Evolutionary conservation across 2,888 invertebrate genomes (phyloP), one percentile per base, ranked within the genome.

Genomic region (Masnerella sp.): DNA sequence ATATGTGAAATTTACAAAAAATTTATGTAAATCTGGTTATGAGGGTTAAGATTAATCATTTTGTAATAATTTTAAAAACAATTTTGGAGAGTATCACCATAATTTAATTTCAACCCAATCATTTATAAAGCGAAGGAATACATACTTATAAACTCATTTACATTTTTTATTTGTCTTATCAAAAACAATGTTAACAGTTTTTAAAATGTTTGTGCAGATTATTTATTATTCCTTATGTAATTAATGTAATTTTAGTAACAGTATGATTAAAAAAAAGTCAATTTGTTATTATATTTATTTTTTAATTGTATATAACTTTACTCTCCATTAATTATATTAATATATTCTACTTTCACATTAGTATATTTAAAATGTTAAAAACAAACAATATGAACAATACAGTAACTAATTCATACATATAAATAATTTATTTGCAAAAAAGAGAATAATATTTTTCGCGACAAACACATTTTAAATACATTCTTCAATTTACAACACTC

Each of bases 151-250:
- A 32, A 49, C 32, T 32, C 22, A 36, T 30, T 34, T 47, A 45
- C 36, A 58, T 28, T 25, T 36, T 56, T 45, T 47, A 47, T 45
- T 59, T 47, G 14, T 58, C 28, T 32, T 47, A 36, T 59, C 18
- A 42, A 59, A 59, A 59, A 56, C 36, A 42, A 20, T 58, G 45
- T 28, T 47, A 59, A 47, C 38, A 47, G 28, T 25, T 47, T 45
- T 42, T 34, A 38, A 58, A 32, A 18, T 47, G 4, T 36, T 59
- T 59, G 59, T 59, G 47, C 59, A 38, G 22, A 38, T 47, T 59
- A 45, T 34, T 58, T n/a, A n/a, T n/a, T n/a, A n/a, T n/a, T n/a
- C n/a, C 32, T 22, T 56, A 18, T n/a, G 11, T 28, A 40, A 18
- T 18, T 22, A 43, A 36, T 45, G 17, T 36, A 58, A 45, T 45